These are phyloP conservation scores for Ophthalmotilapia sp. DNA, from an alignment of 2,113 vertebrate genomes.

Conservation along the genomic window DNA sequence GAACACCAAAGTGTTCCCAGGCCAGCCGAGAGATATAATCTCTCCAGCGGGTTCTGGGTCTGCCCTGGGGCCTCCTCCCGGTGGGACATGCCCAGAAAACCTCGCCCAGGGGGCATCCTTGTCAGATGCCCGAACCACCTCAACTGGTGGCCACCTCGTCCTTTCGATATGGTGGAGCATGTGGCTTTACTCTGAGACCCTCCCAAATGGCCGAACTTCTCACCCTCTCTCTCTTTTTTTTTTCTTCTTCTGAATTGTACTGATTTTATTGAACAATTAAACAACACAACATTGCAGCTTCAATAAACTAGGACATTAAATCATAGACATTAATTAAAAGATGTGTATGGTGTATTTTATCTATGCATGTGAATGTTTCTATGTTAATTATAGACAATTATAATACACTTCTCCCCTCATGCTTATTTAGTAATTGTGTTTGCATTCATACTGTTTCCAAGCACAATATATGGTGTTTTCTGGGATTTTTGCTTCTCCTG, in stretches of 20 bases:
- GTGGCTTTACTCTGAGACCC: background rate
- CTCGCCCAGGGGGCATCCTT: background rate
- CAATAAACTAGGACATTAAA: background rate
- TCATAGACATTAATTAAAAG: background rate
- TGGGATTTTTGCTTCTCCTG: constrained; percentile 95
- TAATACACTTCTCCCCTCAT: background rate
- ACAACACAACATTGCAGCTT: background rate
- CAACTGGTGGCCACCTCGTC: background rate
- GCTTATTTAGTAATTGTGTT: constrained; percentile 56
- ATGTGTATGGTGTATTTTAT: background rate
- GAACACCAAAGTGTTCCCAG: background rate
- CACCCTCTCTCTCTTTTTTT: no score
- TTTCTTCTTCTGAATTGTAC: background rate
- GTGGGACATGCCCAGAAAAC: background rate
- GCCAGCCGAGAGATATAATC: background rate
- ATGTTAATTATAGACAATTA: background rate
- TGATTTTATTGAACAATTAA: constrained; percentile 27
- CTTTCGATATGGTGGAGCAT: background rate
- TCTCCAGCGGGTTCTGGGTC: background rate
- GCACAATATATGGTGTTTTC: constrained; percentile 89
- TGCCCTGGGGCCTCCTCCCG: background rate
- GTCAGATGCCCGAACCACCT: background rate
- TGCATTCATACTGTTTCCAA: constrained; percentile 1
- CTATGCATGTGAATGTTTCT: background rate
- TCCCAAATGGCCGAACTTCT: background rate